Evolutionary conservation across 2,113 vertebrate species (phyloP), one percentile per base, ranked within the genome.

Genomic region (Limanda limanda): DNA sequence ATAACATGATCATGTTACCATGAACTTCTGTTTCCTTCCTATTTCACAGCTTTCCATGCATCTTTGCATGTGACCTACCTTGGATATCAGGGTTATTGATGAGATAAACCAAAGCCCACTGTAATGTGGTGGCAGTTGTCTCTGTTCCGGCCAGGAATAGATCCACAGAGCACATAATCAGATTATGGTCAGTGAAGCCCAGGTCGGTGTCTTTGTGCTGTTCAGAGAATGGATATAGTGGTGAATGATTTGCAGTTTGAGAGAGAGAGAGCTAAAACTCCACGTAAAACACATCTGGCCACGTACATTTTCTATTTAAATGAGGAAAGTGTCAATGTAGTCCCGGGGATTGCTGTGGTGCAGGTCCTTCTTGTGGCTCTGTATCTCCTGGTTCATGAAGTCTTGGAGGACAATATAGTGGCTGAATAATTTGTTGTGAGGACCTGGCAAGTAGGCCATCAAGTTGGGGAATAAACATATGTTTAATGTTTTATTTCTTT

Each of bases 111-210:
- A 95, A 81, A 3, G 94, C 92, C 96, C 97, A 98, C 61, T 95
- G 95, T 71, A 98, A 76, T 0, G 96, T 96, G 2, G 95, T 95
- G 3, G 95, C 91, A 0, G 95, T 96, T n/a, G 96, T 97, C 86
- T 97, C 97, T 0, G 96, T 97, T 6, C 97, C 96, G 0, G 96
- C 97, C 81, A 96, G 84, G 74, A 97, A 94, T 60, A 97, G 87
- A 88, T 98, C 96, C 1, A 96, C 78, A 18, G 91, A 89, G 59
- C 95, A 96, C 52, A 95, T 79, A 7, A 95, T 83, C 59, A 95
- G 31, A 66, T 97, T 96, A 35, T 79, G 88, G 48, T 97, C 95
- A 0, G 88, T 88, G 75, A 95, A 97, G 15, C 86, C 92, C 2
- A 77, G 65, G 6, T 20, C 3, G 10, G 64, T 37, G 12, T 69